Conservation (phyloP, 2,113 vertebrate species). For the Rhodinocichla rosea region DNA sequence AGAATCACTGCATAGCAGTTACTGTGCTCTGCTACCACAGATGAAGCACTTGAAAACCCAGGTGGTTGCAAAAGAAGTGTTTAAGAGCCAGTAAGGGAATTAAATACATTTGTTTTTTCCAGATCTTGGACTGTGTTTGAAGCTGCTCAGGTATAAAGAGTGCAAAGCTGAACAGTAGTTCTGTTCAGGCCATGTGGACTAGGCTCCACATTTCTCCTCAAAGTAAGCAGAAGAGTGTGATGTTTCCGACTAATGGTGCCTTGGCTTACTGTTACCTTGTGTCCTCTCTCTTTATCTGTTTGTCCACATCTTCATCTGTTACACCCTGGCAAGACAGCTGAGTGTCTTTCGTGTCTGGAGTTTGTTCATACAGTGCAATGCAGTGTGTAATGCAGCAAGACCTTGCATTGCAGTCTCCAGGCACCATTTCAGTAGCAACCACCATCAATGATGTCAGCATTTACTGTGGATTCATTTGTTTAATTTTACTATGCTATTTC, state of each 20-base stretch:
- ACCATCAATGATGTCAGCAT: neutral
- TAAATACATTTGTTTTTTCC: neutral
- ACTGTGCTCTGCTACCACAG: neutral
- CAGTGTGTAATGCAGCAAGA: rapidly evolving
- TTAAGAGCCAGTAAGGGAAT: neutral
- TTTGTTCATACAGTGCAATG: neutral
- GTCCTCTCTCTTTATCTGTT: neutral
- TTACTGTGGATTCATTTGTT: neutral
- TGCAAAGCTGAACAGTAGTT: neutral
- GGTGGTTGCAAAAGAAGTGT: neutral
- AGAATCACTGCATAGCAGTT: neutral
- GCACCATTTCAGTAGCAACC: neutral
- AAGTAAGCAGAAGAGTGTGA: neutral
- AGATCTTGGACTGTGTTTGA: neutral
- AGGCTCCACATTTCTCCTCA: neutral
- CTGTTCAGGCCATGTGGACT: neutral
- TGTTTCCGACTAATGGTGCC: neutral
- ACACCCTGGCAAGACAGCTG: neutral
- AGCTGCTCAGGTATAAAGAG: neutral
- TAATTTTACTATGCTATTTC: neutral
- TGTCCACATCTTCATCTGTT: neutral
- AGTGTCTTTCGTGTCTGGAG: neutral
- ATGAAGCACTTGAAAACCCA: neutral
- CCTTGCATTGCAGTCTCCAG: neutral
- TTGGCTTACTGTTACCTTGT: neutral